Base-by-base conservation (phyloP, 1,140 invertebrate species). In the Heliconius eleuchia region DNA sequence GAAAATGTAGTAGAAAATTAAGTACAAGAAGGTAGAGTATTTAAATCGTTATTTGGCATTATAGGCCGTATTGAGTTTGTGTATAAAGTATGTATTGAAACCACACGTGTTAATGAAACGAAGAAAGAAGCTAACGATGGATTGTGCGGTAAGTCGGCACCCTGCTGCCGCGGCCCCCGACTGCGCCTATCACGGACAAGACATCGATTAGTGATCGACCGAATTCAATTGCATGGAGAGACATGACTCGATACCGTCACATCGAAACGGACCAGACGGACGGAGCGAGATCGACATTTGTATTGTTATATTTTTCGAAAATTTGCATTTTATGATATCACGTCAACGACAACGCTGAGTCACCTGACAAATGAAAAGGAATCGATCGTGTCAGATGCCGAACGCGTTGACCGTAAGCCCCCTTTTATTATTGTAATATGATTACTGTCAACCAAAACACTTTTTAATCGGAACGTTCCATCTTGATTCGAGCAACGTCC, bases 111-210 rank as follows among this genome's bases (percentile, higher is more conserved):
- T 93, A 94, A 93, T 93, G 92, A 93, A 93, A 93, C 87, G 88
- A 92, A 91, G 91, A 93, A 94, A 92, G 91, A 93, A 94, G 93
- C 92, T 94, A 94, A 94, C 93, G 93, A 94, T 94, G 93, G 93
- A 94, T 94, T 94, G 93, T 94, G 92, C 93, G 93, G 92, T 94
- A 93, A 93, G 92, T 91, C 93, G 93, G 93, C 93, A 94, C 92
- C 93, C 93, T 93, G 93, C 92, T 92, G 93, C 92, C 91, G 92
- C 81, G 92, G 90, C 85, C 93, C 91, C 91, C 92, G 87, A 93
- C 92, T 84, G 92, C 82, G 93, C 89, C 89, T 92, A 92, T 93
- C 93, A 90, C 92, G 92, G 91, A 91, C 93, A 93, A 93, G 90
- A 94, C 93, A 93, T 94, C 93, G 93, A 94, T 94, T 94, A 94